A percentile compares a stretch with the other conserved stretches of the same genome.
phyloP scores from a whole-genome alignment of 1,140 invertebrate genomes.

The Zaprionus vittiger region DNA sequence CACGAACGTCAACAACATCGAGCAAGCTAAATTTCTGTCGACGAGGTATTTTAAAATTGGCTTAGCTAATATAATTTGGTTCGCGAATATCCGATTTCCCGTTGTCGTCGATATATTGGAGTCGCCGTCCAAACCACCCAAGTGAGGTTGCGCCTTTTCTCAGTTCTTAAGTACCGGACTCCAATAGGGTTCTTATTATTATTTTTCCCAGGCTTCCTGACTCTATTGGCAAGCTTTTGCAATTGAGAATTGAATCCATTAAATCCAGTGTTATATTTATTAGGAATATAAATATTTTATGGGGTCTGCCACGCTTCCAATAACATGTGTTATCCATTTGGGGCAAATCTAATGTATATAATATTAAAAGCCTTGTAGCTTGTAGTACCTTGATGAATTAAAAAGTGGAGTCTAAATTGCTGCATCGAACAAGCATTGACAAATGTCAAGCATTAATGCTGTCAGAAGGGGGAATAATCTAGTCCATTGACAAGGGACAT shows the following conservation, averaged over 20 bases:
- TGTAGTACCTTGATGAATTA: background rate
- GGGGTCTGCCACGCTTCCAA: background rate
- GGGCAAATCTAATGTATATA: background rate
- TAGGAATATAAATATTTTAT: background rate
- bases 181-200: background rate
- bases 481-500: constrained; percentile 72
- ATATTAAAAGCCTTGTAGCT: background rate
- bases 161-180: background rate
- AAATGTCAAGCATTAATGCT: constrained; percentile 28
- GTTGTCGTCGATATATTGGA: background rate
- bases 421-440: background rate
- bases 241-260: background rate
- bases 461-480: constrained; percentile 55
- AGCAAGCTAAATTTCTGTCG: background rate
- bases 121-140: background rate
- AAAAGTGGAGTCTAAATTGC: constrained; percentile 5
- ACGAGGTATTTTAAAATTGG: background rate
- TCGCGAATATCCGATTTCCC: constrained; percentile 3
- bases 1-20: background rate
- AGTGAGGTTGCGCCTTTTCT: background rate
- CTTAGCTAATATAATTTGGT: background rate
- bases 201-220: background rate
- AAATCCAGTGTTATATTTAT: background rate
- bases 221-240: background rate
- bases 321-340: background rate